Evolutionary conservation across 2,797 vertebrate species (phyloP), one percentile per base, ranked within the genome.

Genomic region (Tolypeutes matacus): DNA sequence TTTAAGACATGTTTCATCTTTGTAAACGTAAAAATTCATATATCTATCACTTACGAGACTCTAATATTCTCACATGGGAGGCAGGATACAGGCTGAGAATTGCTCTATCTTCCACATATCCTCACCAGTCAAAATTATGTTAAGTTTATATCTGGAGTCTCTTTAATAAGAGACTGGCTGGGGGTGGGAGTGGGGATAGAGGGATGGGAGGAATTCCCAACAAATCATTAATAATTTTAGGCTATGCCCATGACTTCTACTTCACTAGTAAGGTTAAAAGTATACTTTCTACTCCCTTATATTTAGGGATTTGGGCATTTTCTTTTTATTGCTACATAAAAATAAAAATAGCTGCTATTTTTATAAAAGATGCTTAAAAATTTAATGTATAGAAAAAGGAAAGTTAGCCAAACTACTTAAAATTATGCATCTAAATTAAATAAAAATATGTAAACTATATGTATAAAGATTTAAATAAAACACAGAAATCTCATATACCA

Each of bases 391-490:
- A 89, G 29, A 31, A 81, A 93, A 90, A 64, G 23, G 7, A 75
- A 20, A 70, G 53, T n/a, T 51, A 93, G 15, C n/a, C 51, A 86
- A 76, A 58, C 42, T 88, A 93, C 64, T 94, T 42, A 93, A 96
- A 96, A 69, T 81, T 94, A 93, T n/a, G 11, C 58, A 92, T 53
- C 85, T 93, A 94, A 64, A 75, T 95, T 82, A 78, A 88, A 86
- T 77, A 77, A 91, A 95, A 94, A 92, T 42, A 91, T n/a, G 21
- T 67, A 94, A 91, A 93, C 72, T 46, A 6, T 78, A 0, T 31
- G 34, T 39, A 53, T 82, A 82, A 93, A 95, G 36, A 90, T 72
- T 86, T 93, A 89, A 94, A 92, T 94, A 80, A 96, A 93, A 95
- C 72, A 51, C n/a, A 85, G 42, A 89, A 73, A 92, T 91, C 18